Evolutionary conservation across 2,888 invertebrate species (phyloP).

Genomic region (Notodonta dromedarius): DNA sequence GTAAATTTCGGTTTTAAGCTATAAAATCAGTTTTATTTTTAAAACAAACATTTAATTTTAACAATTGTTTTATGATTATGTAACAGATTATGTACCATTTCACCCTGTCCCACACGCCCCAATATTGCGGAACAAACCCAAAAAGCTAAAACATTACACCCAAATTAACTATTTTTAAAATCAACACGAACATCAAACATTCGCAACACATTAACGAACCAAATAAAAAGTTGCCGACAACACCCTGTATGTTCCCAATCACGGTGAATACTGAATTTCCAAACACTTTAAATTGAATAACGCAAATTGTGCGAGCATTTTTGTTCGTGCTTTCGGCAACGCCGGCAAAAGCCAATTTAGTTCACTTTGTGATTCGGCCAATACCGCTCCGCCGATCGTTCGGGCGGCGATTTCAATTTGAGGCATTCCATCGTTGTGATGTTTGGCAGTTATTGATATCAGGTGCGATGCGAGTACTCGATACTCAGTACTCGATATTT

Average conservation of each 20-base stretch:
- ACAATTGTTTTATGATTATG: no score
- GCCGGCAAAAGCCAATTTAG: slow-evolving; percentile 38
- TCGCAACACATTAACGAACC: not conserved
- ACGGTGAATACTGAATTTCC: slow-evolving; percentile 17
- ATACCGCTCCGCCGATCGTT: slow-evolving; percentile 47
- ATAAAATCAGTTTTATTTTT: no score
- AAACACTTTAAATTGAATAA: slow-evolving; percentile 32
- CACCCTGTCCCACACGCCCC: not conserved
- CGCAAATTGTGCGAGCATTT: slow-evolving; percentile 18
- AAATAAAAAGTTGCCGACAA: slow-evolving; percentile 4
- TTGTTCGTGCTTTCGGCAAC: slow-evolving; percentile 19
- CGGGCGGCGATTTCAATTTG: slow-evolving; percentile 48
- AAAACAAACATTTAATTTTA: no score
- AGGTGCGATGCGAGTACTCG: slow-evolving; percentile 13
- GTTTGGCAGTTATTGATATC: slow-evolving; percentile 38
- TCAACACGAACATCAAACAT: slow-evolving; percentile 1
- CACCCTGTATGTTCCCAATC: slow-evolving; percentile 13
- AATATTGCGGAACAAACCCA: not conserved
- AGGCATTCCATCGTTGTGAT: slow-evolving; percentile 32
- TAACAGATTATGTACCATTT: no score
- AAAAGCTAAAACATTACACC: not conserved
- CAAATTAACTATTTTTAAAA: not conserved
- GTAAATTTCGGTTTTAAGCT: no score
- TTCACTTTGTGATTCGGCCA: slow-evolving; percentile 53
- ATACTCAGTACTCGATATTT: not conserved